phyloP scores from a whole-genome alignment of 2,113 vertebrate genomes.

The Gobius niger region DNA sequence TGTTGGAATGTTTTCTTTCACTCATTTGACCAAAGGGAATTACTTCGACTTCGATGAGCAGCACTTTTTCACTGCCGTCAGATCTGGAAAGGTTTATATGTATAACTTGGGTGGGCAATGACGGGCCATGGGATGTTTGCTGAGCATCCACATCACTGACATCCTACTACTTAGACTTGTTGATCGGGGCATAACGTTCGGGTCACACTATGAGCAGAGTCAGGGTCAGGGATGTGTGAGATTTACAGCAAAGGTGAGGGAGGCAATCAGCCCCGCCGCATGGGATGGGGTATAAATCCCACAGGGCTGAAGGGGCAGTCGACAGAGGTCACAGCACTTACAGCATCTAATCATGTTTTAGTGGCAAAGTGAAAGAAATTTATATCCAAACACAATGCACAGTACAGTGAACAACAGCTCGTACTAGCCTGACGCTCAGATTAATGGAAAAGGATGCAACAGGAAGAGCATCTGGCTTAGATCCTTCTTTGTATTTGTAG shows the following conservation, averaged over 20 bases:
- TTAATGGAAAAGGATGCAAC: no score
- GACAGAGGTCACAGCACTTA: conserved; percentile 66
- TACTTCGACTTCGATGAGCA: conserved; percentile 75
- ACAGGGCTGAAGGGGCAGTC: conserved; percentile 81
- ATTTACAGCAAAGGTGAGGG: conserved; percentile 77
- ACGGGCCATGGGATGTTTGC: background rate
- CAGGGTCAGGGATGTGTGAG: conserved; percentile 24
- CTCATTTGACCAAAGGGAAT: conserved; percentile 75
- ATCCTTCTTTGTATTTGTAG: no score
- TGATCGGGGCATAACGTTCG: conserved; percentile 24
- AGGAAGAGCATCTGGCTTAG: no score
- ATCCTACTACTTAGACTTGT: conserved; percentile 18
- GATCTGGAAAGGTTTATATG: background rate
- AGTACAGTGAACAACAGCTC: no score
- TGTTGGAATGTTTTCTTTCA: conserved; percentile 75
- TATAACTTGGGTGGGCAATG: background rate
- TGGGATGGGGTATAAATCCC: conserved; percentile 75
- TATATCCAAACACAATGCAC: no score
- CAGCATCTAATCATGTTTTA: background rate
- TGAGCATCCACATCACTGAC: conserved; percentile 17
- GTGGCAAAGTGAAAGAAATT: background rate
- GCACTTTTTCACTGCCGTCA: conserved; percentile 54
- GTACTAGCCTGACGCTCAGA: no score
- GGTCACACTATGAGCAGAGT: background rate
- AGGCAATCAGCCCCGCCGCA: conserved; percentile 78